Evolutionary conservation across 2,888 invertebrate species (phyloP), one percentile per base, ranked within the genome.

Genomic region (Mimachlamys varia): DNA sequence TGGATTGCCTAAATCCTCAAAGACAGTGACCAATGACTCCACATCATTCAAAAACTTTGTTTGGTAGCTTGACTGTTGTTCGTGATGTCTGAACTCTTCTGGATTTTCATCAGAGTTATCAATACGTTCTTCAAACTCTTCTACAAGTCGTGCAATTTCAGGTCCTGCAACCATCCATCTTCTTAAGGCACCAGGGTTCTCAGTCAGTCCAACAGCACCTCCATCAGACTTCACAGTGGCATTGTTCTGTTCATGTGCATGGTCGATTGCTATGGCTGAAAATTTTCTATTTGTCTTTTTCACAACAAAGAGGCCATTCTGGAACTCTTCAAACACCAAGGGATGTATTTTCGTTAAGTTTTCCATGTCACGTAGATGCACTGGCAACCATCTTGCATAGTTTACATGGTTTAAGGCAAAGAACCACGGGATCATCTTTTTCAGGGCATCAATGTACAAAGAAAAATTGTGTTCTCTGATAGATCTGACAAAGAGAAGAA

Each of bases 171-270:
- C 90, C 90, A 89, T 91, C 93, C 93, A 92, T 58, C 92, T 50
- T 17, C 88, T 27, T 19, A 91, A 89, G 12, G 91, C 92, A 19
- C 55, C 88, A n/a, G 88, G 90, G 88, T 90, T 90, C 87, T 92
- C 91, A 12, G 89, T 91, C 19, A 92, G 76, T 38, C 91, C 92
- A 89, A 92, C 91, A 55, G 92, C 92, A 27, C 92, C 91, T 76
- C 92, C 92, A 58, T 92, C 92, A n/a, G 91, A 88, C 53, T 92
- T 92, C 37, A 91, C 88, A 19, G n/a, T 58, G 17, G 91, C 92
- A 91, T 92, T 92, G 49, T 89, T 88, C 55, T 92, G 93, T 55
- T 92, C 92, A 91, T 93, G 92, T 17, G 92, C 93, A 53, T 93
- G 93, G 50, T 93, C 93, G 17, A 93, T 87, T 7, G 93, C 90